Conservation (phyloP, 2,113 vertebrate genomes). For the Polypterus senegalus region DNA sequence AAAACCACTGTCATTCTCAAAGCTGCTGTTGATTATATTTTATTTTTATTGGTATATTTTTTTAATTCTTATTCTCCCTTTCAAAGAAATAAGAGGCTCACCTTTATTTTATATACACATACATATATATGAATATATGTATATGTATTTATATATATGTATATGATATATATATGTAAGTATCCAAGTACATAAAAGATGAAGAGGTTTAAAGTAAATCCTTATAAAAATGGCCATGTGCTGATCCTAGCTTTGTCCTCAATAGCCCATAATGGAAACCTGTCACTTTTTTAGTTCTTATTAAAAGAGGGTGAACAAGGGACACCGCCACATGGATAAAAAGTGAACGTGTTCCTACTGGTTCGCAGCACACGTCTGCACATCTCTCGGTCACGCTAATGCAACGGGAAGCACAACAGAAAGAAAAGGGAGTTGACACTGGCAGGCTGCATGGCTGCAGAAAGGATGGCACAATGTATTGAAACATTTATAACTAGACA, state of each 20-base stretch:
- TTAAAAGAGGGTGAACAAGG: too few species aligned
- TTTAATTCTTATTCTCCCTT: conserved; percentile 21
- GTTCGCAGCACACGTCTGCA: not conserved
- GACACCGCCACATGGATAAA: too few species aligned
- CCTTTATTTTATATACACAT: too few species aligned
- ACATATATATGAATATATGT: too few species aligned
- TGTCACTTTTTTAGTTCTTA: not conserved
- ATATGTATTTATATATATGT: too few species aligned
- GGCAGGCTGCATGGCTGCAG: not conserved
- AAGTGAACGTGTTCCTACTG: not conserved
- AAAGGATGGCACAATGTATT: not conserved
- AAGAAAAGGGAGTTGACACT: not conserved
- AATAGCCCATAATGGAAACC: conserved; percentile 29
- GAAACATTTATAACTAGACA: not conserved
- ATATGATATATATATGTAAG: too few species aligned
- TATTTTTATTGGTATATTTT: conserved; percentile 28
- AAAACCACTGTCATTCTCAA: conserved; percentile 25
- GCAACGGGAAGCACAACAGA: not conserved
- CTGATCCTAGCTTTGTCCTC: conserved; percentile 29
- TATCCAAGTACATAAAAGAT: too few species aligned
- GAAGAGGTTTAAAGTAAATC: conserved; percentile 5
- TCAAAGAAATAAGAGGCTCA: too few species aligned
- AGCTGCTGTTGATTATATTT: conserved; percentile 44
- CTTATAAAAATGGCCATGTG: conserved; percentile 39
- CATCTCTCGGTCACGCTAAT: not conserved